phyloP scores from a whole-genome alignment of 2,797 vertebrate species.

The Poecilia picta region DNA sequence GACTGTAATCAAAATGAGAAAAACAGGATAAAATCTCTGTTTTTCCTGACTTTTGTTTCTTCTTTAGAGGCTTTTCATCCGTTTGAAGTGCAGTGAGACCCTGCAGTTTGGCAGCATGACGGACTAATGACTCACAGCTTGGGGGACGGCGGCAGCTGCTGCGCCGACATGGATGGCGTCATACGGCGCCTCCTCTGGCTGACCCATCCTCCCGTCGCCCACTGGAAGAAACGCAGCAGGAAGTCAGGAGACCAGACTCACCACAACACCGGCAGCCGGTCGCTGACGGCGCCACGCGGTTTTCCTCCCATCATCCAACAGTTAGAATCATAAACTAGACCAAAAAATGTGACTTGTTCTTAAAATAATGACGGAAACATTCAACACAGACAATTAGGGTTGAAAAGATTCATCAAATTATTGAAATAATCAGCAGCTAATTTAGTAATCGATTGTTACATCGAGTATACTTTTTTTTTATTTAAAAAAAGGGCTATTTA shows the following conservation, averaged over 20 bases:
- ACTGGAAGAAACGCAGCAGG: slow-evolving; percentile 82
- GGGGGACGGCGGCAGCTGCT: slow-evolving; percentile 93
- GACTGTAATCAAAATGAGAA: background rate
- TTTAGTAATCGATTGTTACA: no score
- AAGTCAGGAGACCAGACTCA: background rate
- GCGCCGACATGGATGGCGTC: slow-evolving; percentile 98
- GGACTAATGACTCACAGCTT: slow-evolving; percentile 87
- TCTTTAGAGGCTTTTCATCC: background rate
- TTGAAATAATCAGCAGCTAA: no score
- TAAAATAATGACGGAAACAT: background rate
- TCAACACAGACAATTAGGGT: background rate
- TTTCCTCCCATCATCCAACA: background rate
- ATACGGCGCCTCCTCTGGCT: slow-evolving; percentile 91
- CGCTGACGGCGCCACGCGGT: background rate
- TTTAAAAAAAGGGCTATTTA: no score
- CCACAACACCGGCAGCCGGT: background rate
- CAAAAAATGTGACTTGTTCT: background rate
- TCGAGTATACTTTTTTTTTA: no score
- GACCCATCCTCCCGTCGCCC: slow-evolving; percentile 94
- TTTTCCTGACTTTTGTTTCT: background rate
- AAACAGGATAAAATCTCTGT: no score
- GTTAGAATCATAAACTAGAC: background rate
- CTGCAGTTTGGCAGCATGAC: background rate
- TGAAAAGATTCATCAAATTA: no score
- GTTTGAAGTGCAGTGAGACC: no score